phyloP scores from a whole-genome alignment of 2,113 vertebrate genomes.

The Laticauda laticaudata region DNA sequence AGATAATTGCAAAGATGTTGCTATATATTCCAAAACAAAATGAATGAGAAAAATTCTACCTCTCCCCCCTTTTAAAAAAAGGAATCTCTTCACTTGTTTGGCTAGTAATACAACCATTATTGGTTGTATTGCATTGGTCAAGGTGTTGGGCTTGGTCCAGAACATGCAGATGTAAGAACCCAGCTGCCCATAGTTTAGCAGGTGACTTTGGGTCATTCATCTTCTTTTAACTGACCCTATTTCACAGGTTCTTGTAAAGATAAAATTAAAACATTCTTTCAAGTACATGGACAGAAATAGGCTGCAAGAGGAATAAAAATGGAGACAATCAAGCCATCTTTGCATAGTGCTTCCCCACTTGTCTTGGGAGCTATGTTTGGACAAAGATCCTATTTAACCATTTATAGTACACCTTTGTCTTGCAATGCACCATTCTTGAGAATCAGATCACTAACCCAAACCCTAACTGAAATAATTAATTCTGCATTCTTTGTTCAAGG shows the following conservation, averaged over 20 bases:
- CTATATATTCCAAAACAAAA: background rate
- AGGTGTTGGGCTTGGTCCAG: background rate
- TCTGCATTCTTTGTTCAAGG: background rate
- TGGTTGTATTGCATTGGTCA: background rate
- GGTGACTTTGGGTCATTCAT: background rate
- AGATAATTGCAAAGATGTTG: background rate
- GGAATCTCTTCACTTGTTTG: background rate
- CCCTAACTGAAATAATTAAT: background rate
- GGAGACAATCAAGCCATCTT: background rate
- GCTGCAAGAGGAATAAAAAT: background rate
- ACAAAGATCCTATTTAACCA: background rate
- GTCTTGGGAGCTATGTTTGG: background rate
- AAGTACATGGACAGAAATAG: background rate
- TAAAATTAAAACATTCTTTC: background rate
- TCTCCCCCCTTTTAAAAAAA: background rate
- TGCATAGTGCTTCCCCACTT: background rate
- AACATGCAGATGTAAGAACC: background rate
- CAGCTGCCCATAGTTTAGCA: background rate
- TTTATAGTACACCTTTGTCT: background rate
- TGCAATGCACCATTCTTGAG: background rate
- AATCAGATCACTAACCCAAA: background rate
- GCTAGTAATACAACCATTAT: background rate
- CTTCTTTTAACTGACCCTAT: background rate
- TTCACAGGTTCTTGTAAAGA: background rate
- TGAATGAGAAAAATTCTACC: background rate